Evolutionary conservation across 2,113 vertebrate species (phyloP).

Genomic region (Erpornis zantholeuca): DNA sequence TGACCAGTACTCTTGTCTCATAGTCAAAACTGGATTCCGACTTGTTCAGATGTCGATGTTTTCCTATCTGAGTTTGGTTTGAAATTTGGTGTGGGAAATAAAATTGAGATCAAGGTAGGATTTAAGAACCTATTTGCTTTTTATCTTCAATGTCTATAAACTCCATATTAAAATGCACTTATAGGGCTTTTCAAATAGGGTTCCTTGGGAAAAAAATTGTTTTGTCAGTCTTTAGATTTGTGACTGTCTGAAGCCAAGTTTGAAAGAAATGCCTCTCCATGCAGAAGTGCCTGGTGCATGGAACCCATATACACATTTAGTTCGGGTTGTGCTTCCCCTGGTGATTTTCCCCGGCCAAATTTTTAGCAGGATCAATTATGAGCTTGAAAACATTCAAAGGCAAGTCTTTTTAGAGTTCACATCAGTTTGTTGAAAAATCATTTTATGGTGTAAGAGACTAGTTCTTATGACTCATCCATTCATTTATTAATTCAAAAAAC

Average conservation of each 20-base stretch:
- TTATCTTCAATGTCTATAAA: not conserved
- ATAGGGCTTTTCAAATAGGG: not conserved
- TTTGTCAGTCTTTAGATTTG: not conserved
- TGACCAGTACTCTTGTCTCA: not conserved
- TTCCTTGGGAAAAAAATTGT: not conserved
- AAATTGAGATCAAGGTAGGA: not conserved
- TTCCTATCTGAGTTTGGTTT: not conserved
- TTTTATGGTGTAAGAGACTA: not conserved
- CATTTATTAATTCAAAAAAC: not conserved
- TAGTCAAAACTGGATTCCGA: not conserved
- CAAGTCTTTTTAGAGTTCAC: not conserved
- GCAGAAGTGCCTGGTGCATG: fast-evolving
- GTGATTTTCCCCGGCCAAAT: not conserved
- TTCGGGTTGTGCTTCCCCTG: not conserved
- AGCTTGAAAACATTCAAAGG: not conserved
- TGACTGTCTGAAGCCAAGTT: not conserved
- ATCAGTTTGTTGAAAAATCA: not conserved
- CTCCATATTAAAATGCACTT: not conserved
- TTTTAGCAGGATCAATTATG: not conserved
- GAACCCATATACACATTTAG: not conserved
- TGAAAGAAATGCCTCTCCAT: fast-evolving
- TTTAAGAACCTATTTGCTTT: not conserved
- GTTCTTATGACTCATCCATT: not conserved
- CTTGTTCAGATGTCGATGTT: not conserved
- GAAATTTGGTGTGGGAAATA: not conserved